A percentile compares a stretch with the other conserved stretches of the same genome.
These are phyloP conservation scores for Micrastur ruficollis DNA, from an alignment of 2,797 vertebrate genomes.

Conservation along the genomic window DNA sequence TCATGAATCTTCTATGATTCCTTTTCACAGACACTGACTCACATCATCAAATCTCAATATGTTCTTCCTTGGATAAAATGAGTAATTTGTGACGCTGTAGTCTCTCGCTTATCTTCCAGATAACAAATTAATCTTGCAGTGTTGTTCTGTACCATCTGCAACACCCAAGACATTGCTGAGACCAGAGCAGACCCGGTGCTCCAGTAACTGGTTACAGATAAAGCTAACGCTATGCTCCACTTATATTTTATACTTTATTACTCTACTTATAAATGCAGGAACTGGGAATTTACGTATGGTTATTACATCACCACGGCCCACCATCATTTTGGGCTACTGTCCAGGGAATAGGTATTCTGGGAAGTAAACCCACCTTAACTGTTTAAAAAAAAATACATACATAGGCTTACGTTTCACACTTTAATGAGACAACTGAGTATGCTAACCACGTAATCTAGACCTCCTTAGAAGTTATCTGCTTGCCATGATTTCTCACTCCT, in stretches of 20 bases:
- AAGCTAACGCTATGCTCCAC: background rate
- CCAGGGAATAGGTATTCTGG: background rate
- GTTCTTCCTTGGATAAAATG: background rate
- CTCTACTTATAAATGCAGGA: background rate
- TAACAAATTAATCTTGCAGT: background rate
- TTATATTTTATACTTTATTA: background rate
- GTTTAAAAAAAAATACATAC: background rate
- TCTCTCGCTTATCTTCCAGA: background rate
- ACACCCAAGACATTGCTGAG: background rate
- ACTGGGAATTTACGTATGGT: background rate
- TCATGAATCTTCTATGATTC: background rate
- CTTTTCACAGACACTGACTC: background rate
- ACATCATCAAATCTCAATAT: background rate
- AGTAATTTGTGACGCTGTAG: background rate
- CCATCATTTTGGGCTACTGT: background rate
- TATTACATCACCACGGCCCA: background rate
- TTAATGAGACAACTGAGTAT: background rate
- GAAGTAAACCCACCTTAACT: background rate
- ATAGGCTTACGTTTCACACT: background rate
- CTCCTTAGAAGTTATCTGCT: background rate
- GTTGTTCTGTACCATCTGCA: background rate
- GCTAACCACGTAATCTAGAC: rapidly evolving
- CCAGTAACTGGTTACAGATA: background rate
- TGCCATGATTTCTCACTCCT: background rate
- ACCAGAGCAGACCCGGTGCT: background rate